Base-by-base conservation (phyloP, 23 tunicate genomes). In the Botrylloides violaceus region DNA sequence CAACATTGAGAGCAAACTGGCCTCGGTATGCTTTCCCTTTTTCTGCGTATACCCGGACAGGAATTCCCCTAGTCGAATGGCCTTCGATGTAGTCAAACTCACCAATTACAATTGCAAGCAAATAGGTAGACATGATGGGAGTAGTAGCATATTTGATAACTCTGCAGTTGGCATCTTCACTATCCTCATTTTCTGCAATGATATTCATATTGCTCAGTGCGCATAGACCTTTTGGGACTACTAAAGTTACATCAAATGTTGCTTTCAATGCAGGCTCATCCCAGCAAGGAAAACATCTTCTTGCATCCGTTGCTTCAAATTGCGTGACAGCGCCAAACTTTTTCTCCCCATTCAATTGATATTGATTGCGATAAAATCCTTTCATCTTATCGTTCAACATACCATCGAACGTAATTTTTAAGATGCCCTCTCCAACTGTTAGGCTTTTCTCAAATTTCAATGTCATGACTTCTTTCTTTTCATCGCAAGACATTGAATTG, bases 181-280 rank as follows among this genome's bases (percentile, higher is more conserved):
- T 22, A 36, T 66, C 66, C 4, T 61, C 84, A 31, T 36, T 61
- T 49, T 90, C 99, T 7, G 73, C 71, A 19, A 88, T 64, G 21
- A 95, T 95, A 72, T 95, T 90, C 99, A 95, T 95, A 77, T 95
- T 95, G 6, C 86, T 77, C 23, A 95, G 75, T 1, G 92, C 96
- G 3, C 80, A 84, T n/a, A 73, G 79, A 2, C 79, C 83, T 38
- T 87, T 90, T 9, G 96, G 99, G 20, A 95, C 96, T 0, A 83
- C 89, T 36, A 95, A 65, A 30, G 85, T 82, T 27, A 82, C 84
- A 58, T 95, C 95, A 76, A 95, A 95, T 6, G 83, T 82, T 1
- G 99, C 99, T 63, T 95, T 95, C 65, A 83, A 33, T 19, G 96
- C 82, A 2, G 99, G 99, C 62, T 95, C 99, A 71, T 95, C 99